phyloP scores from a whole-genome alignment of 2,888 invertebrate species.

The Lycocerus yunnanus region DNA sequence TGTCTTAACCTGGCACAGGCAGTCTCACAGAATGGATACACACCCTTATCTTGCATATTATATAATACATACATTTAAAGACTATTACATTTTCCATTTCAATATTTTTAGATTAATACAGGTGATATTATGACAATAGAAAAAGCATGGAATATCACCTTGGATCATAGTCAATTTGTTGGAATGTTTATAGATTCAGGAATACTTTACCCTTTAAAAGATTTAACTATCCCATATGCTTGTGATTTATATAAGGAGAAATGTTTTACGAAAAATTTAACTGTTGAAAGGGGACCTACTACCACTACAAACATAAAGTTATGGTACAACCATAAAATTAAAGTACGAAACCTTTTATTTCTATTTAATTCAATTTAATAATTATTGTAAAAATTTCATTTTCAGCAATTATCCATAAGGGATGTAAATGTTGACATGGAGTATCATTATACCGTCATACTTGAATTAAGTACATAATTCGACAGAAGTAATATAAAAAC shows the following conservation, averaged over 20 bases:
- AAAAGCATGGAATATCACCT: background rate
- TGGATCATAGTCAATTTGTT: background rate
- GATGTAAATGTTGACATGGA: too few relatives aligned
- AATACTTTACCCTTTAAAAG: background rate
- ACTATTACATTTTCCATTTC: too few relatives aligned
- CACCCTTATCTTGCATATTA: too few relatives aligned
- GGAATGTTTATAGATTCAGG: conserved; percentile 1
- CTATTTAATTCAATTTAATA: background rate
- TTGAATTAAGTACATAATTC: too few relatives aligned
- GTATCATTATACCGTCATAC: too few relatives aligned
- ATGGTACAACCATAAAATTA: background rate
- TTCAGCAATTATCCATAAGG: background rate
- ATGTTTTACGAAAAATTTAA: background rate
- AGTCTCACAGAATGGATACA: too few relatives aligned
- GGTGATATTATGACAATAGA: background rate
- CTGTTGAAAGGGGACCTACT: background rate
- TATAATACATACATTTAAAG: too few relatives aligned
- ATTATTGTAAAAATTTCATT: background rate
- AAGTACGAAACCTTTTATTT: background rate
- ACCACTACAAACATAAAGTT: background rate
- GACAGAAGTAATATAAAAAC: too few relatives aligned
- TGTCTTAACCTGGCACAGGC: too few relatives aligned
- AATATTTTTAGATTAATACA: background rate
- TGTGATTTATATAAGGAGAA: background rate
- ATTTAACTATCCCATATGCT: background rate